Evolutionary conservation across 1,140 invertebrate species (phyloP), one percentile per base, ranked within the genome.

Genomic region (Hyphantria cunea): DNA sequence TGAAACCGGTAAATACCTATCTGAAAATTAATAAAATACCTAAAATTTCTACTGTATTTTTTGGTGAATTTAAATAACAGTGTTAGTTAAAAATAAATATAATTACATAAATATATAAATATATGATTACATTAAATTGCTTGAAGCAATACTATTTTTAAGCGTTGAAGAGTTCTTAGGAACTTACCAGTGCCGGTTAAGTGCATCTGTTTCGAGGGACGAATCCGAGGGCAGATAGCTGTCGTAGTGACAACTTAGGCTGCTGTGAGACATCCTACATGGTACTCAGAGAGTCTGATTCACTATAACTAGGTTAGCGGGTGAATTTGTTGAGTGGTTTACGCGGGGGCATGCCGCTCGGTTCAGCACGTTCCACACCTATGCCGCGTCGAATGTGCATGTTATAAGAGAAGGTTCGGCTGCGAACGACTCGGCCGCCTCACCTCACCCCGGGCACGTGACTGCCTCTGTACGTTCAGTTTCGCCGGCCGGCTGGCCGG

Each of bases 221-320:
- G 88, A 89, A 64, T 90, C 87, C 42, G 87, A 90, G 42, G 81
- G 86, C 33, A 89, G 75, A 60, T 88, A 89, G 76, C 82, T 85
- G 80, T 90, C 87, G 75, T 89, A 88, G 73, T 85, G 87, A 86
- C 86, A 86, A 78, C 82, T 88, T 42, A 86, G 78, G 80, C 86
- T 90, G 76, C 86, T 89, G 84, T 89, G 86, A 84, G 88, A 89
- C 88, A 90, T 90, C 73, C 87, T 90, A 89, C 87, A 90, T 89
- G 84, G 81, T 85, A 86, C 81, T 77, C 60, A 65, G 62, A 51
- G 68, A 75, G 71, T 78, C 66, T 84, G 72, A 59, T 82, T 72
- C 78, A 82, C 79, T 78, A 70, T 69, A 70, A 72, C 53, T 70
- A 54, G 49, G 70, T 78, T 68, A 80, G 58, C 75, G 74, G 64